A percentile compares a stretch with the other conserved stretches of the same genome.
These are phyloP conservation scores for Macrophya annulata DNA, from an alignment of 2,888 invertebrate genomes.

Conservation along the genomic window DNA sequence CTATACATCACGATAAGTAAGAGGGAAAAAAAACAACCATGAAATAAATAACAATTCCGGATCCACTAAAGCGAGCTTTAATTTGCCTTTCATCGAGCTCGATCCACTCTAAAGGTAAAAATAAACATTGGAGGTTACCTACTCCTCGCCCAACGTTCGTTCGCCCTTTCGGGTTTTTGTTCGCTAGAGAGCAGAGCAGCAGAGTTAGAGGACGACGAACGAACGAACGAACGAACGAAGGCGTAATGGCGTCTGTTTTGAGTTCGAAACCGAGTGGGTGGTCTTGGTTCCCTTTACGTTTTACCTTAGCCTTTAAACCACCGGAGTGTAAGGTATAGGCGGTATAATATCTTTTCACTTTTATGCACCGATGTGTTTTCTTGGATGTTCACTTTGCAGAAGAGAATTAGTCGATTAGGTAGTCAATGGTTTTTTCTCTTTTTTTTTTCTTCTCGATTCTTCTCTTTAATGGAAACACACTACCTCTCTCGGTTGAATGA, in stretches of 20 bases:
- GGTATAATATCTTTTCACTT: neutral
- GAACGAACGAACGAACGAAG: neutral
- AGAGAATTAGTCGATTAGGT: neutral
- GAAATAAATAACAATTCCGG: constrained; percentile 18
- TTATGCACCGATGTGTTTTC: neutral
- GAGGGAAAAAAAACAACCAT: neutral
- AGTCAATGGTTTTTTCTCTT: no score
- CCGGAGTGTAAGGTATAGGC: neutral
- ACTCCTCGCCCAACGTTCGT: constrained; percentile 15
- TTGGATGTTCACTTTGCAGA: neutral
- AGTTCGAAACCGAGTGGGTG: constrained; percentile 36
- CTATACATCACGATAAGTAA: neutral
- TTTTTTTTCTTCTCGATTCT: no score
- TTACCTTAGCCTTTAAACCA: neutral
- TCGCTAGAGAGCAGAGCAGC: no score
- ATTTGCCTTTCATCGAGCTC: constrained; percentile 38
- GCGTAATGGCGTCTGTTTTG: constrained; percentile 34
- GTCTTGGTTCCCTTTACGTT: constrained; percentile 7
- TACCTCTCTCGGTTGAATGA: neutral
- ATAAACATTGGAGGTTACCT: constrained; percentile 42
- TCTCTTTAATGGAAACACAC: no score
- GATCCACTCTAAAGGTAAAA: constrained; percentile 41
- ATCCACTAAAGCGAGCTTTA: constrained; percentile 32
- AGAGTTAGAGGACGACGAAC: neutral
- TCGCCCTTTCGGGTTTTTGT: constrained; percentile 39